Percentiles rank a stretch among this genome's conserved stretches.
Evolutionary conservation across 2,888 invertebrate species (phyloP).

Genomic region (Aspidiotus destructor): DNA sequence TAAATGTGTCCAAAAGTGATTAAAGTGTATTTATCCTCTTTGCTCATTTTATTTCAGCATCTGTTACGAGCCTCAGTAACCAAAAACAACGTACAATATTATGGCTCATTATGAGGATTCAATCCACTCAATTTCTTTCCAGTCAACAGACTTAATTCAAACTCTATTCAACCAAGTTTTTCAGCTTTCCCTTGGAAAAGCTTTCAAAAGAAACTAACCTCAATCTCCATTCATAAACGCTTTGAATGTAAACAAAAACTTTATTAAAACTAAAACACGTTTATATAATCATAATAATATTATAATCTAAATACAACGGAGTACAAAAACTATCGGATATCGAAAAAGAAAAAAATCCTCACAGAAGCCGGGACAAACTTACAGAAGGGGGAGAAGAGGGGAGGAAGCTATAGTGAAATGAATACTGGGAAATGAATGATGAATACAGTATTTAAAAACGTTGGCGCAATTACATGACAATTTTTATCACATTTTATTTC

Average conservation of each 20-base stretch:
- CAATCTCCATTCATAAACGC: too few relatives aligned
- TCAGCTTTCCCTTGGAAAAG: too few relatives aligned
- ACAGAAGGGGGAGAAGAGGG: not conserved
- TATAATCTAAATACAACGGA: not conserved
- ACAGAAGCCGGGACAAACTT: slow-evolving; percentile 13
- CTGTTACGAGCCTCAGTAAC: too few relatives aligned
- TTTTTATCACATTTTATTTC: slow-evolving; percentile 11
- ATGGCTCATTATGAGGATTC: too few relatives aligned
- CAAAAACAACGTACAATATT: too few relatives aligned
- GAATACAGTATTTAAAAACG: not conserved
- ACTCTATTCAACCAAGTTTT: too few relatives aligned
- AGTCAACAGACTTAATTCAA: too few relatives aligned
- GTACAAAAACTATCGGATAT: slow-evolving; percentile 13
- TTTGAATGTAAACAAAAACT: not conserved
- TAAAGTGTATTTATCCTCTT: too few relatives aligned
- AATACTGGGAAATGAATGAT: not conserved
- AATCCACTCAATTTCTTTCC: too few relatives aligned
- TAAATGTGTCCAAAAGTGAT: too few relatives aligned
- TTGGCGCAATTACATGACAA: slow-evolving; percentile 5
- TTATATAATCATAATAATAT: not conserved
- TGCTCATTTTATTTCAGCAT: too few relatives aligned
- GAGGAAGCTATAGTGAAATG: not conserved
- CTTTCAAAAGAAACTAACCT: too few relatives aligned
- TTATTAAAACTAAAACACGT: not conserved
- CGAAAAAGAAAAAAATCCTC: slow-evolving; percentile 6